phyloP scores from a whole-genome alignment of 2,797 vertebrate species.

The Bufotes viridis region DNA sequence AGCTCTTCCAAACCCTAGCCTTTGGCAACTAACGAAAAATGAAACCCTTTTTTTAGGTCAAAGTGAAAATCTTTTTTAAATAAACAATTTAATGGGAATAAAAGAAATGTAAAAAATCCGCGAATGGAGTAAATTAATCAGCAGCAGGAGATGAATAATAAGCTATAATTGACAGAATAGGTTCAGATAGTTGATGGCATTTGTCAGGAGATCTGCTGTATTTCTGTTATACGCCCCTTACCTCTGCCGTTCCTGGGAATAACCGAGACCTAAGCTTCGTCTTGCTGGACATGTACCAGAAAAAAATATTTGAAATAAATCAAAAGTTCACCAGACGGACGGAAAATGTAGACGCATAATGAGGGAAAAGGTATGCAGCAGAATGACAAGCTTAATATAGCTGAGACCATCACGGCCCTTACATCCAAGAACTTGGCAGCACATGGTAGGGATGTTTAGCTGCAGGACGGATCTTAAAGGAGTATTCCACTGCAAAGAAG shows the following conservation, averaged over 20 bases:
- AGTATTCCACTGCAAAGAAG: no score
- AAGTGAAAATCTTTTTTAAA: constrained; percentile 22
- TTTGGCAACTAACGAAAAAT: constrained; percentile 13
- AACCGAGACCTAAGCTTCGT: neutral
- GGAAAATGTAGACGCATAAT: constrained; percentile 23
- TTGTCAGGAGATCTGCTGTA: constrained; percentile 17
- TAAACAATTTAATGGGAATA: constrained; percentile 40
- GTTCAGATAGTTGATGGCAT: constrained; percentile 1
- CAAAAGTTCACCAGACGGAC: constrained; percentile 15
- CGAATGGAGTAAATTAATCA: constrained; percentile 41
- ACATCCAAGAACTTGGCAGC: neutral
- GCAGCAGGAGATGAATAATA: constrained; percentile 7
- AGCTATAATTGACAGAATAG: constrained; percentile 1
- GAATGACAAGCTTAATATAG: constrained; percentile 10
- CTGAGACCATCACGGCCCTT: neutral
- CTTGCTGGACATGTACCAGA: constrained; percentile 6
- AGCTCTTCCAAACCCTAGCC: constrained; percentile 21
- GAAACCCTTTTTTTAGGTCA: neutral
- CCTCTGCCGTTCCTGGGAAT: neutral
- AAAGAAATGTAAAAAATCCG: constrained; percentile 9
- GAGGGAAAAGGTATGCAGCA: neutral
- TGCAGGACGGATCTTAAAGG: no score
- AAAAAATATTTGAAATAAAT: neutral
- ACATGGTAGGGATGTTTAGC: neutral
- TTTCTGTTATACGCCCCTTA: neutral